Percentiles rank a stretch among this genome's conserved stretches.
Evolutionary conservation across 2,888 invertebrate genomes (phyloP).

Genomic region (Tenthredo scrophulariae): DNA sequence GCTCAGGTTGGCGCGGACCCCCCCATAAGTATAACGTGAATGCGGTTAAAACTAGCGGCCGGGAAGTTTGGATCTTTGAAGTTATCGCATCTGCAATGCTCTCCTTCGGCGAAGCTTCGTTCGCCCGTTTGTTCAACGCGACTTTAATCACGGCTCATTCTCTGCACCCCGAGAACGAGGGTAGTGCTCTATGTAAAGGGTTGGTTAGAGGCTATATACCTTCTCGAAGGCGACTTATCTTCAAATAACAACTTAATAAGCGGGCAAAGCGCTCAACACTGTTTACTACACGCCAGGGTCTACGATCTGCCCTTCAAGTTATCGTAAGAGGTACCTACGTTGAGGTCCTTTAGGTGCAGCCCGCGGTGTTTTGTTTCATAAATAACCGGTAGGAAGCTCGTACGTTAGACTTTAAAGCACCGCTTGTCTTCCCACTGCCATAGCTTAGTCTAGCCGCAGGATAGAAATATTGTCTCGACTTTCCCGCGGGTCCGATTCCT

Average conservation of each 20-base stretch:
- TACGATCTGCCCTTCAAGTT: constrained; percentile 42
- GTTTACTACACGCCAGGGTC: constrained; percentile 37
- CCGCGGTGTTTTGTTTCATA: constrained; percentile 62
- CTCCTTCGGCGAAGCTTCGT: neutral
- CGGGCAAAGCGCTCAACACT: constrained; percentile 56
- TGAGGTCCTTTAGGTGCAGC: constrained; percentile 60
- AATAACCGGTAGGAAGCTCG: constrained; percentile 66
- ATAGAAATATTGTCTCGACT: constrained; percentile 40
- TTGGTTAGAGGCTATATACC: constrained; percentile 29
- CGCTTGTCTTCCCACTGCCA: constrained; percentile 64
- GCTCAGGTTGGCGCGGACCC: no score
- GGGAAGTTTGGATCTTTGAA: neutral
- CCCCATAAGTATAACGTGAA: neutral
- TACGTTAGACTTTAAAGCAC: constrained; percentile 65
- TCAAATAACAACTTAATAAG: constrained; percentile 68
- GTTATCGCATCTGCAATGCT: constrained; percentile 26
- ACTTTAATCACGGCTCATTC: constrained; percentile 65
- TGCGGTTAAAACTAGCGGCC: constrained; percentile 19
- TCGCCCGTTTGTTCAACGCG: constrained; percentile 57
- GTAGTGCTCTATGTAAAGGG: constrained; percentile 13
- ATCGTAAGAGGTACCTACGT: constrained; percentile 52
- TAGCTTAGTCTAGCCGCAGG: constrained; percentile 59
- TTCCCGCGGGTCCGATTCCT: constrained; percentile 31
- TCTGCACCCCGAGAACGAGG: constrained; percentile 38
- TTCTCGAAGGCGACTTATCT: constrained; percentile 59